Evolutionary conservation across 2,797 vertebrate species (phyloP).

Genomic region (Neostethus bicornis): DNA sequence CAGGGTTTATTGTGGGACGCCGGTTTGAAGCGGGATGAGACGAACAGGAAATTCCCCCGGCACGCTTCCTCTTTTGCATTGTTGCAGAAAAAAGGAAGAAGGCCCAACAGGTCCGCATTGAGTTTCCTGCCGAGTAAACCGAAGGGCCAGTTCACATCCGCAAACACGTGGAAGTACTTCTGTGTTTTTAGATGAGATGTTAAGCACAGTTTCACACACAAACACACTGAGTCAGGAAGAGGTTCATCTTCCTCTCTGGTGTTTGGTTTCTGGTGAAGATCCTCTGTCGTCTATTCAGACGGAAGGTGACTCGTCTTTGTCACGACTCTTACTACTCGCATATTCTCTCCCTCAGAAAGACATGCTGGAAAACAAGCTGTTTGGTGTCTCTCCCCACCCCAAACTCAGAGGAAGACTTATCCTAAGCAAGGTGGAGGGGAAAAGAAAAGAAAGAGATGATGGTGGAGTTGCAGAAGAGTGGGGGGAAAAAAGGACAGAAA

Average conservation of each 20-base stretch:
- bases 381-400: slow-evolving; percentile 72
- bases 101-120: slow-evolving; percentile 64
- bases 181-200: slow-evolving; percentile 28
- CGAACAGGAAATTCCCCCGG: slow-evolving; percentile 62
- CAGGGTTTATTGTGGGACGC: slow-evolving; percentile 22
- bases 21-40: slow-evolving; percentile 29
- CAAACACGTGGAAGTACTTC: slow-evolving; percentile 55
- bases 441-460: neutral
- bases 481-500: slow-evolving; percentile 46
- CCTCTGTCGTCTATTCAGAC: slow-evolving; percentile 12
- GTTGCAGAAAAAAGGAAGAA: slow-evolving; percentile 78
- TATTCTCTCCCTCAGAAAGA: slow-evolving; percentile 52
- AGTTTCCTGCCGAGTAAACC: slow-evolving; percentile 62
- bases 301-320: slow-evolving; percentile 35
- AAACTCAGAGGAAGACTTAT: slow-evolving; percentile 63
- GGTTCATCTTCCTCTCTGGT: slow-evolving; percentile 1
- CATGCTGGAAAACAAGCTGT: slow-evolving; percentile 58
- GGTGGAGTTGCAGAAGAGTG: neutral
- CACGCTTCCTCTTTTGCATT: slow-evolving; percentile 75
- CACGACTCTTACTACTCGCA: slow-evolving; percentile 18
- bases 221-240: slow-evolving; percentile 31
- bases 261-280: slow-evolving; percentile 41
- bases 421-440: slow-evolving; percentile 29
- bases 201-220: slow-evolving; percentile 28
- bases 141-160: slow-evolving; percentile 58